Conservation (phyloP, 2,113 vertebrate genomes). For the Callionymus lyra region DNA sequence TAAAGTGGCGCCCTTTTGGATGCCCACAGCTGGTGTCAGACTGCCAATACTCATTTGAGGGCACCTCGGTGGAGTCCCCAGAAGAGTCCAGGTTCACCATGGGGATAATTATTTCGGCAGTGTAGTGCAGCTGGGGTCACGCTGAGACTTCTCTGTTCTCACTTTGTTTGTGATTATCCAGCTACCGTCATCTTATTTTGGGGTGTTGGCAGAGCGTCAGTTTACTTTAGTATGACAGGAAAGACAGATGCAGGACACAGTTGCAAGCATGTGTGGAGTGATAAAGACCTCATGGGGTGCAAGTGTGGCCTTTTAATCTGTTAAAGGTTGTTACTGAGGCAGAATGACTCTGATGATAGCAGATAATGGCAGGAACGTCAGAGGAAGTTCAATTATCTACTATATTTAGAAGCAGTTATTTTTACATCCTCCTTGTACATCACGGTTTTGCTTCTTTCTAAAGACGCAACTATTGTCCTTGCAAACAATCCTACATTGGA, state of each 20-base stretch:
- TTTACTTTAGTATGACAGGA: conserved; percentile 36
- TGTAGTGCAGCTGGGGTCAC: conserved; percentile 46
- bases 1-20: conserved; percentile 35
- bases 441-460: too few species aligned
- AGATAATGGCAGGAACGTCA: conserved; percentile 36
- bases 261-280: conserved; percentile 17
- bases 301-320: conserved; percentile 35
- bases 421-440: conserved; percentile 16
- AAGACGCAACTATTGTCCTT: too few species aligned
- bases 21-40: conserved; percentile 50
- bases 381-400: conserved; percentile 48
- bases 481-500: too few species aligned
- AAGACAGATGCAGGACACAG: conserved; percentile 36
- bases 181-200: conserved; percentile 25
- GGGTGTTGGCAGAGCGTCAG: conserved; percentile 29
- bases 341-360: conserved; percentile 42
- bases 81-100: conserved; percentile 37
- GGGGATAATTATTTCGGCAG: conserved; percentile 60
- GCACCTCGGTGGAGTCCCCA: conserved; percentile 43
- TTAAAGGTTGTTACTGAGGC: conserved; percentile 7
- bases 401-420: conserved; percentile 56
- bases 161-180: conserved; percentile 5
- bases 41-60: conserved; percentile 58
- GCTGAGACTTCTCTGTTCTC: conserved; percentile 36
- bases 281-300: conserved; percentile 24